Evolutionary conservation across 2,888 invertebrate species (phyloP).

Genomic region (Apocheima hispidaria): DNA sequence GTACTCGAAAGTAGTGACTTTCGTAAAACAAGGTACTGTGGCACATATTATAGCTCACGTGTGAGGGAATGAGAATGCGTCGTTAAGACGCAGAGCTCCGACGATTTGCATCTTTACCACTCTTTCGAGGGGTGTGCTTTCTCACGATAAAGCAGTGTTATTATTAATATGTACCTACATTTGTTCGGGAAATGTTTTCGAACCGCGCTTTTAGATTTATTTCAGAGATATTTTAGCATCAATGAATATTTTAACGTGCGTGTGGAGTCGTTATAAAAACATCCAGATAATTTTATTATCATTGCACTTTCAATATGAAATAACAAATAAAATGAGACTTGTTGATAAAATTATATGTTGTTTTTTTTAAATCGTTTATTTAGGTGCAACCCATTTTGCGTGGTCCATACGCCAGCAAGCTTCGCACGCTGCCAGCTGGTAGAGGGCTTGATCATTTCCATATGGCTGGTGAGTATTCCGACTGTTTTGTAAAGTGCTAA

Average conservation of each 20-base stretch:
- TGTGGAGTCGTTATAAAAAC: conserved; percentile 15
- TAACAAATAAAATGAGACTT: not conserved
- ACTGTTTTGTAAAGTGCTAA: too few relatives aligned
- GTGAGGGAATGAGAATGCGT: conserved; percentile 75
- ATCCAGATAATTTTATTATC: not conserved
- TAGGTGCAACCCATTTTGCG: too few relatives aligned
- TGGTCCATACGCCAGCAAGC: too few relatives aligned
- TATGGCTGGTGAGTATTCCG: too few relatives aligned
- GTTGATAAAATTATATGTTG: not conserved
- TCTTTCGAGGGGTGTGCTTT: conserved; percentile 66
- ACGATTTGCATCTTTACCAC: conserved; percentile 78
- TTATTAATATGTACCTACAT: conserved; percentile 48
- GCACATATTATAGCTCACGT: conserved; percentile 40
- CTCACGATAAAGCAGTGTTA: conserved; percentile 62
- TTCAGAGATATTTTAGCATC: conserved; percentile 30
- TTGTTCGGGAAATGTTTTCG: conserved; percentile 33
- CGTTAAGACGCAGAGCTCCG: conserved; percentile 73
- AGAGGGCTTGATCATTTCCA: too few relatives aligned
- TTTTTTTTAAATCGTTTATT: not conserved
- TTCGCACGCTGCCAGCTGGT: too few relatives aligned
- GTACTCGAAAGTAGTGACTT: too few relatives aligned
- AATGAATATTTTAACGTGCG: conserved; percentile 24
- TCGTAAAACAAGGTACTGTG: conserved; percentile 13
- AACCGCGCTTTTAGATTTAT: conserved; percentile 28
- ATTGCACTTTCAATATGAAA: not conserved